Percentiles rank a stretch among this genome's conserved stretches.
Conservation (phyloP, 1,140 invertebrate genomes). For the Lordiphosa stackelbergi region DNA sequence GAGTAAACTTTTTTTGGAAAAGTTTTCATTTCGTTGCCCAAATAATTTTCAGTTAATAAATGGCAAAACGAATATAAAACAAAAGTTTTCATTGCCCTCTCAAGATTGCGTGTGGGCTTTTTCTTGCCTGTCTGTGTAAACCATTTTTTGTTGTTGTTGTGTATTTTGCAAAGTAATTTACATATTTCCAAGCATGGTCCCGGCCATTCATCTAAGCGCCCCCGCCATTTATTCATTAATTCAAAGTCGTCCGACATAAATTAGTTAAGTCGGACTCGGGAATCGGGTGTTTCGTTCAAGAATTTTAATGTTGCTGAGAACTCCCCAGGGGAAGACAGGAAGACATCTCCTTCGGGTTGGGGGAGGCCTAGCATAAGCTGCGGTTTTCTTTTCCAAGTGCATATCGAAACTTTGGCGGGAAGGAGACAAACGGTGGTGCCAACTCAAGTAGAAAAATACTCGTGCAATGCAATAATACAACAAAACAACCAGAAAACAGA, state of each 20-base stretch:
- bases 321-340: slow-evolving; percentile 15
- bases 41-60: slow-evolving; percentile 65
- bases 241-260: slow-evolving; percentile 74
- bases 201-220: slow-evolving; percentile 64
- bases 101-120: slow-evolving; percentile 65
- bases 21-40: slow-evolving; percentile 6
- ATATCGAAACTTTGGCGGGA: slow-evolving; percentile 39
- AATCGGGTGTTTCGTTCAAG: slow-evolving; percentile 48
- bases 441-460: slow-evolving; percentile 75
- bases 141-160: slow-evolving; percentile 31
- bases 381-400: slow-evolving; percentile 64
- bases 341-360: slow-evolving; percentile 21
- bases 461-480: slow-evolving; percentile 69
- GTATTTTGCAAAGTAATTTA: slow-evolving; percentile 61
- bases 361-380: slow-evolving; percentile 51
- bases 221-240: slow-evolving; percentile 74
- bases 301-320: slow-evolving; percentile 61
- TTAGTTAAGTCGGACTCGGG: slow-evolving; percentile 67
- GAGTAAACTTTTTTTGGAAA: slow-evolving; percentile 15
- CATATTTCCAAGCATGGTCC: slow-evolving; percentile 53
- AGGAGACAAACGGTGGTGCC: slow-evolving; percentile 41
- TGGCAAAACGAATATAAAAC: slow-evolving; percentile 37
- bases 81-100: slow-evolving; percentile 68
- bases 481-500: slow-evolving; percentile 27
- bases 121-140: slow-evolving; percentile 37